phyloP scores from a whole-genome alignment of 2,888 invertebrate species.

The Vanessa cardui region DNA sequence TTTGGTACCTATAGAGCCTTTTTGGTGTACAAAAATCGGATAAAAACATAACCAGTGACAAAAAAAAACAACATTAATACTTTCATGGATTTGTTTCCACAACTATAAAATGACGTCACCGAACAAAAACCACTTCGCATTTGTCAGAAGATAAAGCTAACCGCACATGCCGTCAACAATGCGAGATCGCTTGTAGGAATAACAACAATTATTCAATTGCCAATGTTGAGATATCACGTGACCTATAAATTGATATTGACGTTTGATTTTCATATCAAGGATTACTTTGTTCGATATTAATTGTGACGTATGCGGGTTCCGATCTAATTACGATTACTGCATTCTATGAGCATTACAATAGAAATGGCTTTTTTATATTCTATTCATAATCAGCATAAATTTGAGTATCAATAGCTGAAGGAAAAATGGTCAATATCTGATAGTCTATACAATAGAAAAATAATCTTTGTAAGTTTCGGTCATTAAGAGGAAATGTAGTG shows the following conservation, averaged over 20 bases:
- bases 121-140: neutral
- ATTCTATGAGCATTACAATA: conserved; percentile 21
- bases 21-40: too few species aligned
- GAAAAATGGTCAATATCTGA: too few species aligned
- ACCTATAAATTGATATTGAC: conserved; percentile 67
- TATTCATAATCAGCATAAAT: neutral
- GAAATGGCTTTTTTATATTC: conserved; percentile 1
- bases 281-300: conserved; percentile 36
- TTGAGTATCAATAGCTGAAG: neutral
- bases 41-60: too few species aligned
- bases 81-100: neutral
- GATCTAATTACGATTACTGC: conserved; percentile 34
- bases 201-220: conserved; percentile 60
- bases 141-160: conserved; percentile 14
- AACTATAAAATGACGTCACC: neutral
- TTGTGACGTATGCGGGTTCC: conserved; percentile 38
- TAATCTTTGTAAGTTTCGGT: too few species aligned
- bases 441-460: too few species aligned
- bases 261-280: conserved; percentile 53
- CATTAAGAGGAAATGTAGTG: too few species aligned
- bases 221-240: conserved; percentile 50
- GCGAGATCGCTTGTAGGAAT: conserved; percentile 48
- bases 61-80: neutral
- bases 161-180: conserved; percentile 32
- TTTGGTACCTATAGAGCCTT: too few species aligned